phyloP scores from a whole-genome alignment of 1,140 invertebrate genomes.

The Coelopa frigida region DNA sequence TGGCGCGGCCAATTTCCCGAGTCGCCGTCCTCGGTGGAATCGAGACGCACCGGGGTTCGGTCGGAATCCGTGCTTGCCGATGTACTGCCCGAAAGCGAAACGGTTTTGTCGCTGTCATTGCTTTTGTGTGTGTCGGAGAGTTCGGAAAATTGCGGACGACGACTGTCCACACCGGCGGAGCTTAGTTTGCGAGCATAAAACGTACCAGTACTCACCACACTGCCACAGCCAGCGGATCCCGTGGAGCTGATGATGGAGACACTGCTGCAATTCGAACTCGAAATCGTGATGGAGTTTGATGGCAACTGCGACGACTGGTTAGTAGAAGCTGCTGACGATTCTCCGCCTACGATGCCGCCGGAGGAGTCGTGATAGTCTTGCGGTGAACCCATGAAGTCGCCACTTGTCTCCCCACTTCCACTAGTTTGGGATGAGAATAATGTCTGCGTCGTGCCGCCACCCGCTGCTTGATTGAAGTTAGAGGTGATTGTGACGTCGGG shows the following conservation, averaged over 20 bases:
- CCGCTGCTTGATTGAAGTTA: constrained; percentile 15
- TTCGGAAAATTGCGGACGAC: constrained; percentile 41
- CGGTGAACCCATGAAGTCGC: constrained; percentile 5
- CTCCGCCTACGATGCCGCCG: no score
- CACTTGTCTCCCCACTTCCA: constrained; percentile 4
- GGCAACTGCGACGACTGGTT: no score
- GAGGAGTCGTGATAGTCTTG: constrained; percentile 3
- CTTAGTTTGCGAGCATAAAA: constrained; percentile 37
- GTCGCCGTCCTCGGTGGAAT: constrained; percentile 77
- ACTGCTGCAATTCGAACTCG: no score
- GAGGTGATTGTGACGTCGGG: constrained; percentile 51
- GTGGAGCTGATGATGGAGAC: constrained; percentile 8
- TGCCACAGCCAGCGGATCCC: constrained; percentile 16
- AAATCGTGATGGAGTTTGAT: no score
- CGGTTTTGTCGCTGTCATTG: constrained; percentile 78
- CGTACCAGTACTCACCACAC: constrained; percentile 27
- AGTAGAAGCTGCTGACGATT: neutral
- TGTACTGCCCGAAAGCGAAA: constrained; percentile 60
- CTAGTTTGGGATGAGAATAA: constrained; percentile 16
- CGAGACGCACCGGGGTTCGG: constrained; percentile 68
- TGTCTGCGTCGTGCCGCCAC: constrained; percentile 17
- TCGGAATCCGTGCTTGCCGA: constrained; percentile 79
- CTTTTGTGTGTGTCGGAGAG: constrained; percentile 65
- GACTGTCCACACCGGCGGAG: constrained; percentile 35
- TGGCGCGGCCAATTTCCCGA: constrained; percentile 72